Evolutionary conservation across 2,888 invertebrate species (phyloP), one percentile per base, ranked within the genome.

Genomic region (Gisinianus flammeolus): DNA sequence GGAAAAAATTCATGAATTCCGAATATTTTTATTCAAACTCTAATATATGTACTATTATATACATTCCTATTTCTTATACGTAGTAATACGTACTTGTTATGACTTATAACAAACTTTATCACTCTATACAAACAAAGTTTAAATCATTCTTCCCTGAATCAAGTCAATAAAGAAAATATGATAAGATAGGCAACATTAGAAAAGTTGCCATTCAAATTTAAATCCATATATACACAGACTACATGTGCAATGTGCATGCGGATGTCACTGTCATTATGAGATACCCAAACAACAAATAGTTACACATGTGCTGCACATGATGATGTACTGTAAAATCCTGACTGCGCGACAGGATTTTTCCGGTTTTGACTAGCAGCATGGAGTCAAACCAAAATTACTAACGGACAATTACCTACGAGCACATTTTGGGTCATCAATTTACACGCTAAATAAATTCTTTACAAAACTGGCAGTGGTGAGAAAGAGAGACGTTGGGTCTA

Each of bases 371-470:
- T n/a, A n/a, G n/a, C n/a, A n/a, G n/a, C n/a, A n/a, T 64, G 64
- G 64, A 64, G 64, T 30, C 64, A 26, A 64, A 26, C 26, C 58
- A 26, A 58, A 58, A 71, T 71, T 71, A 71, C 24, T 71, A 56
- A 71, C 71, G 56, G 56, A 19, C 54, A 54, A 71, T 71, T 71
- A 54, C 54, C 30, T 71, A 71, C 30, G 19, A 30, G 28, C 30
- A 56, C 54, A 30, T 71, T 56, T 71, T 69, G 12, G 44, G 44
- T 19, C 69, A 35, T 68, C 33, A 31, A 52, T 70, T 70, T 70
- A 70, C 70, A 70, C 64, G 64, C 64, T 64, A 64, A 64, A 64
- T 64, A 64, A 64, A 64, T 64, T 64, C 30, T 64, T 30, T 64
- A 10, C 26, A 28, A 64, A 28, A 64, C 64, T 3, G 26, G 16